Evolutionary conservation across 2,888 invertebrate species (phyloP), one percentile per base, ranked within the genome.

Genomic region (Mactromeris polynyma): DNA sequence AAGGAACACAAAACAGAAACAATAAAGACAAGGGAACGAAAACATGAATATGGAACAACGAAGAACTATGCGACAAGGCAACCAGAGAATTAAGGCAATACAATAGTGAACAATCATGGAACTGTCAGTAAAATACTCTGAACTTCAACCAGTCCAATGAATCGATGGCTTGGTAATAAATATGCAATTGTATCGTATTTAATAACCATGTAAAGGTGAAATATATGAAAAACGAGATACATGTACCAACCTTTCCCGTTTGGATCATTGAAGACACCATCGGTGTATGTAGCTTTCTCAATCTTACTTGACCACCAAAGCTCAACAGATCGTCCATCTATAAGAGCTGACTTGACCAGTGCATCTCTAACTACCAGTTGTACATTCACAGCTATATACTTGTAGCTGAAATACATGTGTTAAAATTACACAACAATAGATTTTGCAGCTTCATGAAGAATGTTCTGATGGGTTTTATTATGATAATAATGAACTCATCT

Each of bases 321-420:
- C 19, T 86, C 86, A 9, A 51, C 87, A n/a, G 82, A 77, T 3
- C 38, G 42, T 19, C 58, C 54, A 46, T 91, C 91, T 31, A 91
- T 87, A 82, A 89, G 89, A 0, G 91, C 86, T 80, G 85, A 89
- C 58, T 85, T 80, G 19, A 90, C 42, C 86, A 90, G 87, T 9
- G 90, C 58, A 64, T 91, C 91, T 89, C 91, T 89, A 33, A 83
- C 89, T 33, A 87, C 89, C 40, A 89, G 90, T 21, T 69, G 85
- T 6, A 91, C 91, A 36, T 86, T 91, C 19, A 91, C 87, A 83
- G 88, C 86, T 90, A 91, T 91, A 80, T 91, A 88, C 54, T 91
- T 91, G 80, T 91, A 91, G 40, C 91, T 91, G 17, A 9, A 86
- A 51, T 11, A 64, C 4, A 38, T 31, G 31, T 17, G 19, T 26